These are phyloP conservation scores for Nannoperca australis DNA, from an alignment of 2,797 vertebrate genomes.

Conservation along the genomic window DNA sequence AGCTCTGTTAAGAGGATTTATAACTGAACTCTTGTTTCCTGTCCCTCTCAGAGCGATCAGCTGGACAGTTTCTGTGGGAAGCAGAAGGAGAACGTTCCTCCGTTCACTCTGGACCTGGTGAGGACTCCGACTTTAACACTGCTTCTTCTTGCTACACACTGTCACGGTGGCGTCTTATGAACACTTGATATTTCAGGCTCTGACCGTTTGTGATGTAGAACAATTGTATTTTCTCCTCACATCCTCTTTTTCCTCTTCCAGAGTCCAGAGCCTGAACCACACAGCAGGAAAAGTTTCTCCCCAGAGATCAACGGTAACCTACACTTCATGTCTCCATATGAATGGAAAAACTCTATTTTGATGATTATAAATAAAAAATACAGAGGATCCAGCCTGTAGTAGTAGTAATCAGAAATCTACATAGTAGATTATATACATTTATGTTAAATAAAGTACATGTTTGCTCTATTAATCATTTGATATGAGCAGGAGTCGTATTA, in stretches of 20 bases:
- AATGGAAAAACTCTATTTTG: background rate
- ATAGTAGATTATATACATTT: background rate
- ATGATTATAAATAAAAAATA: background rate
- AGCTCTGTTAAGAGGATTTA: background rate
- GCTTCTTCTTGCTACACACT: no score
- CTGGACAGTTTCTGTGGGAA: conserved; percentile 86
- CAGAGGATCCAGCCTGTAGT: background rate
- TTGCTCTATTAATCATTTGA: background rate
- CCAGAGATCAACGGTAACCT: conserved; percentile 79
- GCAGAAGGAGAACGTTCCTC: conserved; percentile 95
- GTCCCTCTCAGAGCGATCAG: conserved; percentile 85
- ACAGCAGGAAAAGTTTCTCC: conserved; percentile 66
- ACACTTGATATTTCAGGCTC: background rate
- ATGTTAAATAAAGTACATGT: background rate
- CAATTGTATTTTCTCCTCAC: background rate
- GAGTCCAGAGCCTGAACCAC: conserved; percentile 74
- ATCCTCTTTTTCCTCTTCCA: conserved; percentile 16
- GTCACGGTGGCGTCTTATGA: background rate
- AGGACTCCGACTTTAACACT: conserved; percentile 22
- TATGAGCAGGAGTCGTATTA: background rate
- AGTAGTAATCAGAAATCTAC: background rate
- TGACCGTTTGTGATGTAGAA: no score
- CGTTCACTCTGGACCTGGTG: conserved; percentile 83
- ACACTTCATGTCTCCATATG: conserved; percentile 1
- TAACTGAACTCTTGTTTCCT: background rate